Evolutionary conservation across 2,113 vertebrate genomes (phyloP).

Genomic region (Takifugu bimaculatus): DNA sequence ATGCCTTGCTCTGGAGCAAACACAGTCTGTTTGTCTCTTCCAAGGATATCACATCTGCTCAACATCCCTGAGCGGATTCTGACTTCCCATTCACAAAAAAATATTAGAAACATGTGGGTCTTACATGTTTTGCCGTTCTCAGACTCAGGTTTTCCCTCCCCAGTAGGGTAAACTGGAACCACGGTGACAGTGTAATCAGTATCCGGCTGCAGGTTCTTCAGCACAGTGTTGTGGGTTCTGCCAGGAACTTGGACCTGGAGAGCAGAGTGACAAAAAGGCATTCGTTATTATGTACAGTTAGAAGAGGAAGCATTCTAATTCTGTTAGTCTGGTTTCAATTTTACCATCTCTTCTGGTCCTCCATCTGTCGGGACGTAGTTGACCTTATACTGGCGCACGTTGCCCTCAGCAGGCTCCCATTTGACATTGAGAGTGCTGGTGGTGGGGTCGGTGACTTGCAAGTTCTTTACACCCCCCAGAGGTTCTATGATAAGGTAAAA

Average conservation of each 20-base stretch:
- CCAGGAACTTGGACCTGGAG: conserved; percentile 84
- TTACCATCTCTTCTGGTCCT: conserved; percentile 86
- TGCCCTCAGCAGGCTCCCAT: conserved; percentile 96
- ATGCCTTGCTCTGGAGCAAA: conserved; percentile 16
- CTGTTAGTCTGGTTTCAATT: not conserved
- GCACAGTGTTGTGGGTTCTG: conserved; percentile 82
- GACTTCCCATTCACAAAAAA: not conserved
- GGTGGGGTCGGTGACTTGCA: conserved; percentile 90
- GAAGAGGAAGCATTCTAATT: not conserved
- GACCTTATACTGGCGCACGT: conserved; percentile 88
- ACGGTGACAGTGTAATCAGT: conserved; percentile 86
- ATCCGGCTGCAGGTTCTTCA: conserved; percentile 85
- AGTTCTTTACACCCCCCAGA: conserved; percentile 86
- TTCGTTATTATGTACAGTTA: no score
- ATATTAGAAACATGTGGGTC: conserved; percentile 38
- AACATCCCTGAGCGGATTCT: not conserved
- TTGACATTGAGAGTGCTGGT: conserved; percentile 86
- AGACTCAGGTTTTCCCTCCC: conserved; percentile 86
- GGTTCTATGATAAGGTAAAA: conserved; percentile 78
- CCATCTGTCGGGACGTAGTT: conserved; percentile 83
- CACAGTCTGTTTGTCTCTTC: conserved; percentile 7
- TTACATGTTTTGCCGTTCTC: conserved; percentile 91
- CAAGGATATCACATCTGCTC: not conserved
- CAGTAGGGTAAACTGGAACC: conserved; percentile 83
- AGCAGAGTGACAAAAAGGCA: no score